Percentiles rank a stretch among this genome's conserved stretches.
Conservation (phyloP, 2,113 vertebrate species). For the Paralichthys olivaceus region DNA sequence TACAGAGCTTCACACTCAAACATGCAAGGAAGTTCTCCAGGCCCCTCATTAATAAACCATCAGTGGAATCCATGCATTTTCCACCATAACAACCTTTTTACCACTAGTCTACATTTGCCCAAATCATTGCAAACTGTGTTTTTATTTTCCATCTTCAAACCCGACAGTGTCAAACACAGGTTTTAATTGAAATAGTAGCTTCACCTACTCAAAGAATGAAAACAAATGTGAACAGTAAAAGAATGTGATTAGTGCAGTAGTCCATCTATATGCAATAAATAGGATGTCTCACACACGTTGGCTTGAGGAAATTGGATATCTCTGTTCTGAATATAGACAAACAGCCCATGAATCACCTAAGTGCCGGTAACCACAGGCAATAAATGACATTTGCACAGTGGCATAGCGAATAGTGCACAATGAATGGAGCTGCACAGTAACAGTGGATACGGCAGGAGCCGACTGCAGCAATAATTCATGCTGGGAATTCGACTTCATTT, state of each 20-base stretch:
- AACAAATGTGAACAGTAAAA: too few relatives aligned
- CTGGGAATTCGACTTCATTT: background rate
- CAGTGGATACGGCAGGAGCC: too few relatives aligned
- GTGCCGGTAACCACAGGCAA: background rate
- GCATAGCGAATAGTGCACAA: background rate
- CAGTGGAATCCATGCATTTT: background rate
- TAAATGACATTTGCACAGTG: background rate
- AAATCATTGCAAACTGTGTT: background rate
- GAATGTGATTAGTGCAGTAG: too few relatives aligned
- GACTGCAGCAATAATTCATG: background rate
- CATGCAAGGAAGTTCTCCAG: conserved; percentile 5
- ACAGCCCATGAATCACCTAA: background rate
- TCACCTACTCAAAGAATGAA: too few relatives aligned
- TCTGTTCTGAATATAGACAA: conserved; percentile 1
- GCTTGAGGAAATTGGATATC: background rate
- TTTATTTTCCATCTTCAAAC: background rate
- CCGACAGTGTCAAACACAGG: too few relatives aligned
- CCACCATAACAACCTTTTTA: background rate
- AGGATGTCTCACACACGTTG: background rate
- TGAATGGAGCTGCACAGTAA: background rate
- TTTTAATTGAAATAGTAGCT: too few relatives aligned
- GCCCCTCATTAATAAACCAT: conserved; percentile 46
- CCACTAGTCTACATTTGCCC: background rate
- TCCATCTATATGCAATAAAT: too few relatives aligned
- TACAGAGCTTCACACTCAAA: conserved; percentile 25